Evolutionary conservation across 2,888 invertebrate species (phyloP).

Genomic region (Electrophaes corylata): DNA sequence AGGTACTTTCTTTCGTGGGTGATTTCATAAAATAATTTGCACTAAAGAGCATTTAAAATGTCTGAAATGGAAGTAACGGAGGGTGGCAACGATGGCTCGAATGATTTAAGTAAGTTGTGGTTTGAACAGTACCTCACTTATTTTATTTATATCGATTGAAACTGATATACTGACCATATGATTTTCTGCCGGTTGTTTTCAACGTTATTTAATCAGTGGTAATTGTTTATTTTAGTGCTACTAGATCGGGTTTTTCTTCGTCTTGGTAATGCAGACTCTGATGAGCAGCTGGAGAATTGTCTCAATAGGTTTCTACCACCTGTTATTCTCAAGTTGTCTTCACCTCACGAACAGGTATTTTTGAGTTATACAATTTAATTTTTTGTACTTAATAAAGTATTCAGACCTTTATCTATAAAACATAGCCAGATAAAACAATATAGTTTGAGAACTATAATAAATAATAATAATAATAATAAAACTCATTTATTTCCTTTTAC

Average conservation of each 20-base stretch:
- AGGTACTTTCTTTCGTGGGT: slow-evolving; percentile 4
- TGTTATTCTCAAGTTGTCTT: slow-evolving; percentile 94
- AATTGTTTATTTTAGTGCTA: slow-evolving; percentile 85
- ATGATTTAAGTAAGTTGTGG: neutral
- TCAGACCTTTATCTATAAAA: neutral
- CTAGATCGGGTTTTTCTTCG: slow-evolving; percentile 95
- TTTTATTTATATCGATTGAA: neutral
- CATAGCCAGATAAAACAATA: too few relatives aligned
- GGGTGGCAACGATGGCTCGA: slow-evolving; percentile 65
- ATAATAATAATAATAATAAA: too few relatives aligned
- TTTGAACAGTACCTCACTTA: neutral
- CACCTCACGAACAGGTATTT: slow-evolving; percentile 91
- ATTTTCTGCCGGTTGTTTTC: slow-evolving; percentile 31
- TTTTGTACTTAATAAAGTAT: neutral
- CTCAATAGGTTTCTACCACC: slow-evolving; percentile 93
- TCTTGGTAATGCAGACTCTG: slow-evolving; percentile 94
- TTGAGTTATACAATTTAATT: neutral
- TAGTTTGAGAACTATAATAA: too few relatives aligned
- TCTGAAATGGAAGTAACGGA: slow-evolving; percentile 79
- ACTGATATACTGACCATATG: slow-evolving; percentile 35
- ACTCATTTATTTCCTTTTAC: too few relatives aligned
- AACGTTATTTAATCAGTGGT: slow-evolving; percentile 22
- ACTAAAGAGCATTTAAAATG: slow-evolving; percentile 51
- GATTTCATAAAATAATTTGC: slow-evolving; percentile 9
- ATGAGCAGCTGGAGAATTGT: slow-evolving; percentile 93